Evolutionary conservation across 2,113 vertebrate genomes (phyloP).

Genomic region (Crotalus helleri): DNA sequence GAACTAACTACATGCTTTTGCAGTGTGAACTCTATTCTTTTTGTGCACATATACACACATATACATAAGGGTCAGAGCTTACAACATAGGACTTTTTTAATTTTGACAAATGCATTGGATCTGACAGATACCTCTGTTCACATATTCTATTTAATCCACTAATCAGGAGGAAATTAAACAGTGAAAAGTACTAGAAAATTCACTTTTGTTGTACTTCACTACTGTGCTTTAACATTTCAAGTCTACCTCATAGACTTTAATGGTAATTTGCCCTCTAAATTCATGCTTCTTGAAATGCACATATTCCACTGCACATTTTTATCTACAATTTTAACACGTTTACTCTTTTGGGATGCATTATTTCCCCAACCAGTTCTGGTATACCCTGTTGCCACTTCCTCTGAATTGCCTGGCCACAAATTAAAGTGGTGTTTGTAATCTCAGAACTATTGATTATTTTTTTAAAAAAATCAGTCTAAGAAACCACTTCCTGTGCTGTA

Average conservation of each 20-base stretch:
- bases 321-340: background rate
- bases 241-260: background rate
- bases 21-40: background rate
- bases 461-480: background rate
- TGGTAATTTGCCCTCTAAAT: background rate
- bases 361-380: background rate
- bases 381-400: background rate
- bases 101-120: background rate
- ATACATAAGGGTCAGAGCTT: background rate
- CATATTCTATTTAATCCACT: background rate
- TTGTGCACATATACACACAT: background rate
- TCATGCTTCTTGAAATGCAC: background rate
- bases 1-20: background rate
- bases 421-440: background rate
- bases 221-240: background rate
- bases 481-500: background rate
- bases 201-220: background rate
- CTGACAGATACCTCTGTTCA: background rate
- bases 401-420: background rate
- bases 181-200: background rate
- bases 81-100: background rate
- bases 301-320: background rate
- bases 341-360: background rate
- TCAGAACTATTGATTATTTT: background rate
- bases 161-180: background rate